Base-by-base conservation (phyloP, 2,797 vertebrate species). In the Myripristis murdjan region DNA sequence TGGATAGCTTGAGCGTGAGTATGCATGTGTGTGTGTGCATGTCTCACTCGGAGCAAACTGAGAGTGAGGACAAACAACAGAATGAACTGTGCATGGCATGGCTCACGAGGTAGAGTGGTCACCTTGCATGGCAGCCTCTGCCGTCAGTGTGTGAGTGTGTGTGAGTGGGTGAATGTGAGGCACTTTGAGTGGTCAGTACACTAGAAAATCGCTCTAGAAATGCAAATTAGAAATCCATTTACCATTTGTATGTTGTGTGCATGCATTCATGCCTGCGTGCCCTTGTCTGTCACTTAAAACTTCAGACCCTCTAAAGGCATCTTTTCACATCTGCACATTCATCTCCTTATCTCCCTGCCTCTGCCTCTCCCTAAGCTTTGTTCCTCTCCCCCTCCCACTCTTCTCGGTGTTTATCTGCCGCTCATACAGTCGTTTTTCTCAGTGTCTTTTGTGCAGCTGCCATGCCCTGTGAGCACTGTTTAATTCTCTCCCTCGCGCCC, bases 391-490 rank as follows among this genome's bases (percentile, higher is more conserved):
- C 37, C 57, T 64, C 16, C 2, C 63, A 52, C 61, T 56, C 53
- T 18, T 67, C 54, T 73, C 57, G 5, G 51, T 57, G 59, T 84
- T 87, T 70, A 73, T 86, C 55, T 49, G 68, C 65, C 57, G 12
- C 44, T 83, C 44, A 33, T 63, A 53, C 58, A 44, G 66, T 66
- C 35, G 2, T 79, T 52, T 6, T 78, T 35, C 0, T 47, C 56
- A 51, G 48, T 82, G 46, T 51, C 73, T 81, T 86, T 89, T 90
- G 64, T 90, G 81, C 83, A 75, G 63, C 70, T 82, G 86, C 70
- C 85, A 88, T 90, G 90, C 74, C 79, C 83, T 63, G 66, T 91
- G 86, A 93, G 82, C 84, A 89, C 76, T 85, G 83, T 89, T 91
- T 90, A 91, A 88, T 84, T 83, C 84, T 80, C 43, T 37, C 67